Percentiles rank a stretch among this genome's conserved stretches.
phyloP scores from a whole-genome alignment of 2,797 vertebrate genomes.

The Leuciscus waleckii region DNA sequence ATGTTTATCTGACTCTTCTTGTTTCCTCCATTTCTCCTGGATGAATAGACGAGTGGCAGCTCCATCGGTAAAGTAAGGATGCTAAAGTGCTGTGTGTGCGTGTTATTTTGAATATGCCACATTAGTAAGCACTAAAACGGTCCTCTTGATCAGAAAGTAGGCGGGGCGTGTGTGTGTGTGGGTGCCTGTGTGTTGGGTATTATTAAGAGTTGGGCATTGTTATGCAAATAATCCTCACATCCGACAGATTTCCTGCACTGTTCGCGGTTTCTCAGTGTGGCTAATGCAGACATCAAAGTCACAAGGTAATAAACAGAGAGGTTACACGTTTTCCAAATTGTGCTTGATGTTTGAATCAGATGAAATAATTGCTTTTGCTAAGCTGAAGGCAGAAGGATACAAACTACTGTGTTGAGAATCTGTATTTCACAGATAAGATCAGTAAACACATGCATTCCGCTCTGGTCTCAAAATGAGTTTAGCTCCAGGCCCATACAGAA shows the following conservation, averaged over 20 bases:
- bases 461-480: slow-evolving; percentile 15
- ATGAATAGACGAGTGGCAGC: slow-evolving; percentile 3
- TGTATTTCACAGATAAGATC: slow-evolving; percentile 7
- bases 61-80: slow-evolving; percentile 15
- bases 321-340: slow-evolving; percentile 14
- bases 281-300: slow-evolving; percentile 49
- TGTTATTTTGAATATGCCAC: slow-evolving; percentile 63
- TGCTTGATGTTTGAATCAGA: not conserved
- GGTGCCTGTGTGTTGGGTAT: slow-evolving; percentile 37
- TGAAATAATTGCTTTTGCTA: slow-evolving; percentile 1
- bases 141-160: slow-evolving; percentile 57
- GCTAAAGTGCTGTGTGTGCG: slow-evolving; percentile 31
- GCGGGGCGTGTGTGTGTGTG: slow-evolving; percentile 32
- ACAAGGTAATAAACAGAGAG: slow-evolving; percentile 27
- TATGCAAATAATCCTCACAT: slow-evolving; percentile 59
- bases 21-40: slow-evolving; percentile 37
- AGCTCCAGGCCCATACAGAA: not conserved
- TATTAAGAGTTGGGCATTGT: slow-evolving; percentile 60
- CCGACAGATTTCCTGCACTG: slow-evolving; percentile 38
- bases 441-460: slow-evolving; percentile 1
- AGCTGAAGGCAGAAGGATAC: not conserved
- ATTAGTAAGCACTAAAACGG: slow-evolving; percentile 64
- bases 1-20: not conserved
- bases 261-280: slow-evolving; percentile 32
- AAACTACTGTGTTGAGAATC: not conserved